Evolutionary conservation across 2,797 vertebrate species (phyloP).

Genomic region (Oreortyx pictus): DNA sequence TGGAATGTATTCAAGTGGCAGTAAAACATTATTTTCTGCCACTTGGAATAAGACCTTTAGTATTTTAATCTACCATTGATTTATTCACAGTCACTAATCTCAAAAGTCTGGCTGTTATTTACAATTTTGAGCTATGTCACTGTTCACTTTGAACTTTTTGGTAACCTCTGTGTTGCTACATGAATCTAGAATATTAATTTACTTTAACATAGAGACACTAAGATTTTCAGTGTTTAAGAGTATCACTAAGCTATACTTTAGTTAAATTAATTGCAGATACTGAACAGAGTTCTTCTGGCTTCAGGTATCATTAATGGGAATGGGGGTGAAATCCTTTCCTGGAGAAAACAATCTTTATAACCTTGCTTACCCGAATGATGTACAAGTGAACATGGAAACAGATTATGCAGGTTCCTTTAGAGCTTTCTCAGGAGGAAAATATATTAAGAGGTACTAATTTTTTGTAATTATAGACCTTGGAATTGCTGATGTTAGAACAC

Average conservation of each 20-base stretch:
- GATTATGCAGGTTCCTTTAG: background rate
- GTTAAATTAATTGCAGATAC: background rate
- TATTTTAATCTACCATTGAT: slow-evolving; percentile 12
- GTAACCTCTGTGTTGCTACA: background rate
- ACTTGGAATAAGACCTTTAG: background rate
- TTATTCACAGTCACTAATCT: slow-evolving; percentile 24
- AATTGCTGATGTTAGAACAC: background rate
- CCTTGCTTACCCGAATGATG: background rate
- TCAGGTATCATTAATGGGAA: background rate
- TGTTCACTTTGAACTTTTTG: background rate
- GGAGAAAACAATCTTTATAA: background rate
- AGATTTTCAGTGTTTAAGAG: background rate
- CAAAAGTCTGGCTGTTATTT: slow-evolving; percentile 24
- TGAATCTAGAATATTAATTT: background rate
- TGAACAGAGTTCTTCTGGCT: background rate
- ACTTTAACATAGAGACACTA: background rate
- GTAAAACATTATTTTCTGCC: slow-evolving; percentile 3
- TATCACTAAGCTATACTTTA: background rate
- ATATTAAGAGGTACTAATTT: background rate
- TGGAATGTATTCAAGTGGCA: background rate
- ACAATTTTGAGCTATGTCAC: background rate
- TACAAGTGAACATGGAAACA: background rate
- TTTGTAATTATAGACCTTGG: background rate
- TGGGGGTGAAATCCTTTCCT: background rate
- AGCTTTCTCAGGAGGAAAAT: background rate